phyloP scores from a whole-genome alignment of 2,113 vertebrate species.

The Dendropsophus ebraccatus region DNA sequence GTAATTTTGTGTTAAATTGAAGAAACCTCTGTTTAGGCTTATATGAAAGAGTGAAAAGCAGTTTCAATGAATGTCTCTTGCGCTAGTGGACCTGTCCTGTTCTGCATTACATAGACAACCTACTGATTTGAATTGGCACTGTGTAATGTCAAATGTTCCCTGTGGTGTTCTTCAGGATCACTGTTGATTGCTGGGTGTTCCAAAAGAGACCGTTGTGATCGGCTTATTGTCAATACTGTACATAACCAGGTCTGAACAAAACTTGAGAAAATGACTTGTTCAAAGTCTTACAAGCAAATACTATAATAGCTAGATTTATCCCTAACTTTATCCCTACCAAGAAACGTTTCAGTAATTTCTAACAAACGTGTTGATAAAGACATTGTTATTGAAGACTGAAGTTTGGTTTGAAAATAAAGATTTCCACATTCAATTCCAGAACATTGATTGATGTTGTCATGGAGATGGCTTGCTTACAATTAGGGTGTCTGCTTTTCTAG shows the following conservation, averaged over 20 bases:
- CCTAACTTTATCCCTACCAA: background rate
- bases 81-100: background rate
- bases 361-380: background rate
- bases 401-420: conserved; percentile 38
- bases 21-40: no score
- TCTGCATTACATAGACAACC: background rate
- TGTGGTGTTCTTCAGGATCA: no score
- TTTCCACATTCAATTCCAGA: conserved; percentile 51
- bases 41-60: no score
- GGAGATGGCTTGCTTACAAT: conserved; percentile 34
- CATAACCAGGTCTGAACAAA: background rate
- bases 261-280: background rate
- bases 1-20: no score
- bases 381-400: conserved; percentile 30
- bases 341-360: background rate
- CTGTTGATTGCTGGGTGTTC: no score
- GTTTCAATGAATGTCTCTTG: background rate
- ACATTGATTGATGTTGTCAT: conserved; percentile 54
- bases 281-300: background rate
- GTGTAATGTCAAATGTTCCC: no score
- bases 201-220: background rate
- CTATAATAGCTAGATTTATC: background rate
- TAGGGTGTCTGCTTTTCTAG: conserved; percentile 27
- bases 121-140: background rate
- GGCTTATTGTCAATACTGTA: background rate